These are phyloP conservation scores for Eulithis testata DNA, from an alignment of 2,888 invertebrate species.

Conservation along the genomic window DNA sequence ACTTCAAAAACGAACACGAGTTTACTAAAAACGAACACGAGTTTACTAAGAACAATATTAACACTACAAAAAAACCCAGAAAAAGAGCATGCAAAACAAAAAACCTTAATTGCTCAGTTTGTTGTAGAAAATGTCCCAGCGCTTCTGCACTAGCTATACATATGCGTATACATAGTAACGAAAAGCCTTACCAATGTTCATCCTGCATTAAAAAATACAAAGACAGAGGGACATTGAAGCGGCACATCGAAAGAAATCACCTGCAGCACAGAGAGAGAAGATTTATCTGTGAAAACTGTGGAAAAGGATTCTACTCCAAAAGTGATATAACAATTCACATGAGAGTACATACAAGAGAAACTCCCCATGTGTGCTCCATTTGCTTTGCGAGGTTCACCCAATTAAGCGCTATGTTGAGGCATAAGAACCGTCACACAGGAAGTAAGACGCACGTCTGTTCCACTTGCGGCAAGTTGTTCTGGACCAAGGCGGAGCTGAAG, in stretches of 20 bases:
- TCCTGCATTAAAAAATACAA: constrained; percentile 68
- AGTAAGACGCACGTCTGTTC: constrained; percentile 60
- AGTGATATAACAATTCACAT: constrained; percentile 65
- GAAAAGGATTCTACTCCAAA: constrained; percentile 69
- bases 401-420: constrained; percentile 61
- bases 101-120: constrained; percentile 54
- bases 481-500: constrained; percentile 66
- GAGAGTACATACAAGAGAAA: constrained; percentile 72
- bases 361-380: constrained; percentile 65
- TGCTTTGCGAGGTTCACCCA: constrained; percentile 67
- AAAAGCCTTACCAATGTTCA: constrained; percentile 59
- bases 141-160: constrained; percentile 59
- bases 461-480: constrained; percentile 66
- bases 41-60: not conserved
- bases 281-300: constrained; percentile 72
- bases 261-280: constrained; percentile 54
- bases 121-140: constrained; percentile 56
- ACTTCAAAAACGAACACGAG: constrained; percentile 13
- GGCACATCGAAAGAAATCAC: constrained; percentile 64
- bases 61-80: constrained; percentile 34
- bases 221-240: constrained; percentile 60
- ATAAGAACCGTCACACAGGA: constrained; percentile 63
- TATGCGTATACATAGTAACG: constrained; percentile 65
- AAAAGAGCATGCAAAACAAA: constrained; percentile 43
- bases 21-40: not conserved